Conservation (phyloP, 2,888 invertebrate species). For the Orchesellides sinensis region DNA sequence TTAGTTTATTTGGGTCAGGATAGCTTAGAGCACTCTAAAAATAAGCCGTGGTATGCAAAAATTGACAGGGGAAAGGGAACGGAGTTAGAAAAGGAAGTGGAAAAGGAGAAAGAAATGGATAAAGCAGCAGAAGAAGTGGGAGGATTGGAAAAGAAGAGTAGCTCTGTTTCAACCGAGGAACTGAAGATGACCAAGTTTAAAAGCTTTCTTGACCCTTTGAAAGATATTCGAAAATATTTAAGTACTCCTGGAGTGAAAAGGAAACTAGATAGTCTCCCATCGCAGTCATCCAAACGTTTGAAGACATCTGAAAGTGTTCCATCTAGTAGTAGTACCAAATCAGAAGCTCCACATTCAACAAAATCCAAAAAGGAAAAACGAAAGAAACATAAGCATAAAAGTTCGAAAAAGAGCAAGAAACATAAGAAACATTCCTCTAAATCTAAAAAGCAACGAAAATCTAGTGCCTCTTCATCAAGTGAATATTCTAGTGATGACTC, state of each 20-base stretch:
- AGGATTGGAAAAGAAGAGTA: slow-evolving; percentile 39
- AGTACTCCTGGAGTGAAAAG: slow-evolving; percentile 74
- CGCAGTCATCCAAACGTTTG: not conserved
- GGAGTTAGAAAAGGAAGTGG: slow-evolving; percentile 47
- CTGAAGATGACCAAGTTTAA: slow-evolving; percentile 81
- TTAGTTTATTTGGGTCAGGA: slow-evolving; percentile 97
- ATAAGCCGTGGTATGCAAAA: slow-evolving; percentile 89
- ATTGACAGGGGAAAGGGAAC: slow-evolving; percentile 72
- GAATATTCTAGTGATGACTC: slow-evolving; percentile 74
- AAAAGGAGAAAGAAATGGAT: slow-evolving; percentile 55
- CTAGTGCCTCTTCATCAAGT: slow-evolving; percentile 61
- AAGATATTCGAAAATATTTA: slow-evolving; percentile 82
- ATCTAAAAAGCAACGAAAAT: slow-evolving; percentile 76
- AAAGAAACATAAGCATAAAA: slow-evolving; percentile 75
- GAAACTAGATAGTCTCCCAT: slow-evolving; percentile 62
- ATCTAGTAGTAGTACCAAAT: not conserved
- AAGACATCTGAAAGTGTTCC: not conserved
- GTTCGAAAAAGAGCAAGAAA: slow-evolving; percentile 72
- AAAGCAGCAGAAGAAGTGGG: slow-evolving; percentile 20
- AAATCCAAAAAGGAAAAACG: slow-evolving; percentile 75
- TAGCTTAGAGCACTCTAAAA: slow-evolving; percentile 89
- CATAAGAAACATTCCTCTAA: slow-evolving; percentile 77
- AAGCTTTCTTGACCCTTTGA: slow-evolving; percentile 85
- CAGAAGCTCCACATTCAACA: too few relatives aligned
- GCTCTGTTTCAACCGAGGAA: slow-evolving; percentile 75